phyloP scores from a whole-genome alignment of 2,888 invertebrate species.

The Nasonovia ribisnigri region DNA sequence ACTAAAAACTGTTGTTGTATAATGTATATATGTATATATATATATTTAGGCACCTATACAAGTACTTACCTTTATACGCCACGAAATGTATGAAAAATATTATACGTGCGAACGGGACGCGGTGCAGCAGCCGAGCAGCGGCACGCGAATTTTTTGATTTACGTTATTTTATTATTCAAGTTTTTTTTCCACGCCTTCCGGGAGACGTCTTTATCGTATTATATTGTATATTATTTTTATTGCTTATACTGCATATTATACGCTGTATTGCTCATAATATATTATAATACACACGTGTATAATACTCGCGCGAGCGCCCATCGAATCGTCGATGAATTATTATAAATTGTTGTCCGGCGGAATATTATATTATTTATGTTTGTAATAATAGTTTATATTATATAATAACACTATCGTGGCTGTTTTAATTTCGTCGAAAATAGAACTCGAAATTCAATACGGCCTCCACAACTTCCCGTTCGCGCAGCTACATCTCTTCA shows the following conservation, averaged over 20 bases:
- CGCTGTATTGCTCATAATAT: neutral
- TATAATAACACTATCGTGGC: neutral
- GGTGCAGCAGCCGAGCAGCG: neutral
- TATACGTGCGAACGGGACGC: neutral
- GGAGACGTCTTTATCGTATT: neutral
- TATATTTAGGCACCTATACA: too few relatives aligned
- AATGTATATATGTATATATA: too few relatives aligned
- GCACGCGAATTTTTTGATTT: neutral
- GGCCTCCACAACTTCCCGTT: neutral
- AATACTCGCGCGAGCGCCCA: neutral
- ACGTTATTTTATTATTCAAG: neutral
- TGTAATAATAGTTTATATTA: neutral
- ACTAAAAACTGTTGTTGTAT: neutral
- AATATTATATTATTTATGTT: neutral
- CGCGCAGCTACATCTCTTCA: neutral
- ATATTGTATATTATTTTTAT: neutral
- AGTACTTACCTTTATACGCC: too few relatives aligned
- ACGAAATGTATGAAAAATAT: neutral
- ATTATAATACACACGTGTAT: neutral
- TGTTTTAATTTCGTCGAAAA: neutral
- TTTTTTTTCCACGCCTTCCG: neutral
- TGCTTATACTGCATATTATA: neutral
- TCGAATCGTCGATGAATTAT: slow-evolving; percentile 10
- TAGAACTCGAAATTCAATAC: neutral
- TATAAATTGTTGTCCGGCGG: neutral